These are phyloP conservation scores for Drosophila pseudotalamancana DNA, from an alignment of 2,888 invertebrate genomes.

Conservation along the genomic window DNA sequence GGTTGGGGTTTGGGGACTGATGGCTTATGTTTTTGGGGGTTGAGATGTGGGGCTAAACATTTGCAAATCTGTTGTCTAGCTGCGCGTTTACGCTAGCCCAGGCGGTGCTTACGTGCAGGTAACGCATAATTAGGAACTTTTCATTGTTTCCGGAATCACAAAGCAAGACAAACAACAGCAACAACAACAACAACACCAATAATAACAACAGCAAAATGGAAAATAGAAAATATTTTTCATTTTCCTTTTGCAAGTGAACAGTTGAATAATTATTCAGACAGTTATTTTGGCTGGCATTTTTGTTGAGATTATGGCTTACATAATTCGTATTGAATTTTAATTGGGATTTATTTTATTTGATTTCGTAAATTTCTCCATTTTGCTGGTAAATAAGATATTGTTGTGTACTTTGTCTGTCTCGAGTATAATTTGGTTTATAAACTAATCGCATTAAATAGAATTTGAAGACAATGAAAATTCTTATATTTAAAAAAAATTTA, in stretches of 20 bases:
- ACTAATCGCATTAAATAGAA: too few relatives aligned
- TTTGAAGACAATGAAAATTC: too few relatives aligned
- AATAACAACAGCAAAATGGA: background rate
- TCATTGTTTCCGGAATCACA: constrained; percentile 45
- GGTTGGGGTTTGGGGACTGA: too few relatives aligned
- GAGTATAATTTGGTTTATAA: too few relatives aligned
- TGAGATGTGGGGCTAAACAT: constrained; percentile 15
- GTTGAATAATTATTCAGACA: constrained; percentile 36
- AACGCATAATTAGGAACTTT: constrained; percentile 72
- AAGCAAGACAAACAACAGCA: constrained; percentile 21
- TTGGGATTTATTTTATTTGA: background rate
- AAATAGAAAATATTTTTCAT: constrained; percentile 5
- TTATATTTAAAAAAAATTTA: too few relatives aligned
- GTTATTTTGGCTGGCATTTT: background rate
- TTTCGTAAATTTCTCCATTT: too few relatives aligned
- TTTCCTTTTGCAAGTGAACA: constrained; percentile 18
- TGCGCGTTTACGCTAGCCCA: constrained; percentile 2
- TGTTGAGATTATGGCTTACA: background rate
- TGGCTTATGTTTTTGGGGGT: too few relatives aligned
- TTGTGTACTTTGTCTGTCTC: too few relatives aligned
- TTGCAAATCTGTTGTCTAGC: constrained; percentile 39
- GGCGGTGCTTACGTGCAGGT: constrained; percentile 63
- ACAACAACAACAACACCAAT: background rate
- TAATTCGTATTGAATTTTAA: background rate
- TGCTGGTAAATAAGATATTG: too few relatives aligned